A percentile compares a stretch with the other conserved stretches of the same genome.
phyloP scores from a whole-genome alignment of 2,797 vertebrate genomes.

The Spinus pinus region DNA sequence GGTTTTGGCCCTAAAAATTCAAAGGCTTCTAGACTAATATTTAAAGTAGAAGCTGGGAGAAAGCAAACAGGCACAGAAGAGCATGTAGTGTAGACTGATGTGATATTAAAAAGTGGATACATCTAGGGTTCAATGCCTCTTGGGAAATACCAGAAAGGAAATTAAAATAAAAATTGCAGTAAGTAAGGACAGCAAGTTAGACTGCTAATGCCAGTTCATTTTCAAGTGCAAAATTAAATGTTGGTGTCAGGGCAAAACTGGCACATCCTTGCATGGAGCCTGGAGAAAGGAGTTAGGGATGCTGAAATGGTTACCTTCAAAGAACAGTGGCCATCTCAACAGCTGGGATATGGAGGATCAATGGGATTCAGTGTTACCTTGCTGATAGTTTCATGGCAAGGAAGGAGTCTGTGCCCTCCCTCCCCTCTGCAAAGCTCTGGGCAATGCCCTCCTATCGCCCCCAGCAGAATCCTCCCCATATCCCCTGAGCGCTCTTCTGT shows the following conservation, averaged over 20 bases:
- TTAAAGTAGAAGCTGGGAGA: not conserved
- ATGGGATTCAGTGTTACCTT: not conserved
- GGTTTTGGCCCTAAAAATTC: not conserved
- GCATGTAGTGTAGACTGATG: not conserved
- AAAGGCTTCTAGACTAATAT: not conserved
- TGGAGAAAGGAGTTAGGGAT: not conserved
- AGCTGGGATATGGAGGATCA: not conserved
- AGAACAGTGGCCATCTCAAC: not conserved
- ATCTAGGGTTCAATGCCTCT: not conserved
- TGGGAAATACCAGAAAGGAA: not conserved
- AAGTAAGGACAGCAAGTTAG: not conserved
- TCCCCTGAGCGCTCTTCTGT: not conserved
- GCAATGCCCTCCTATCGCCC: not conserved
- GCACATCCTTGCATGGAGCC: not conserved
- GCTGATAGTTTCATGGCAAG: not conserved
- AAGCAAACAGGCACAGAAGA: not conserved
- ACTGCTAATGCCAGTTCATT: not conserved
- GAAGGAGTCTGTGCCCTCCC: not conserved
- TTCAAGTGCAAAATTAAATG: not conserved
- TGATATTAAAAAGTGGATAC: not conserved
- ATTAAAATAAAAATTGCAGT: not conserved
- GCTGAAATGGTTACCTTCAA: not conserved
- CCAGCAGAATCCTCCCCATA: fast-evolving
- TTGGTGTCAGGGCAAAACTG: not conserved
- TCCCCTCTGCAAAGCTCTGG: not conserved